Percentiles rank a stretch among this genome's conserved stretches.
Evolutionary conservation across 2,888 invertebrate genomes (phyloP).

Genomic region (Clivina fossor): DNA sequence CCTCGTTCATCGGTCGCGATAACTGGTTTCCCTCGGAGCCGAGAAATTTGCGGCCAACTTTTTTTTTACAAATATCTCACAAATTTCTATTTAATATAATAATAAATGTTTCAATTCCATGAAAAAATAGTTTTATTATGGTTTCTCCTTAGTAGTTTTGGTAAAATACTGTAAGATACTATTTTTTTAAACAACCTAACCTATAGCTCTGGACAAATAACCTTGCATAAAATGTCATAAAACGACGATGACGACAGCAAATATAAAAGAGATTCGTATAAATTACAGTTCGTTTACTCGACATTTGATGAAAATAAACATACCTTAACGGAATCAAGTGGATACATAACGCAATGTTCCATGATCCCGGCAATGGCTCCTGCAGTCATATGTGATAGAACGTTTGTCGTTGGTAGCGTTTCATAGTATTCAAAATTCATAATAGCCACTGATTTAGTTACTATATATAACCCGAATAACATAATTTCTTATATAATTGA

Average conservation of each 20-base stretch:
- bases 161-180: too few relatives aligned
- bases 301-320: constrained; percentile 38
- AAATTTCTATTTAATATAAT: too few relatives aligned
- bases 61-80: too few relatives aligned
- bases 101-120: too few relatives aligned
- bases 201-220: constrained; percentile 19
- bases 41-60: too few relatives aligned
- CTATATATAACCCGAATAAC: constrained; percentile 14
- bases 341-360: constrained; percentile 99
- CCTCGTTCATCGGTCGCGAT: too few relatives aligned
- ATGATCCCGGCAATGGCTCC: constrained; percentile 96
- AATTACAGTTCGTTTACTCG: not conserved
- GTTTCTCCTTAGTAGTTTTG: too few relatives aligned
- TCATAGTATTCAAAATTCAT: constrained; percentile 96
- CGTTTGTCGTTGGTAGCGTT: constrained; percentile 83
- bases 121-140: too few relatives aligned
- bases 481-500: constrained; percentile 17
- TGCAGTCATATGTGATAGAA: constrained; percentile 88
- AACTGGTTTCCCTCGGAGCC: too few relatives aligned
- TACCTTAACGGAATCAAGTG: constrained; percentile 99
- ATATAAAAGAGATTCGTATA: not conserved
- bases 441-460: constrained; percentile 53
- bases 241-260: constrained; percentile 15
- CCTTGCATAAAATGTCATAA: constrained; percentile 24
- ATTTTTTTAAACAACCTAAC: constrained; percentile 24